These are phyloP conservation scores for Numida meleagris DNA, from an alignment of 2,113 vertebrate genomes.

Conservation along the genomic window DNA sequence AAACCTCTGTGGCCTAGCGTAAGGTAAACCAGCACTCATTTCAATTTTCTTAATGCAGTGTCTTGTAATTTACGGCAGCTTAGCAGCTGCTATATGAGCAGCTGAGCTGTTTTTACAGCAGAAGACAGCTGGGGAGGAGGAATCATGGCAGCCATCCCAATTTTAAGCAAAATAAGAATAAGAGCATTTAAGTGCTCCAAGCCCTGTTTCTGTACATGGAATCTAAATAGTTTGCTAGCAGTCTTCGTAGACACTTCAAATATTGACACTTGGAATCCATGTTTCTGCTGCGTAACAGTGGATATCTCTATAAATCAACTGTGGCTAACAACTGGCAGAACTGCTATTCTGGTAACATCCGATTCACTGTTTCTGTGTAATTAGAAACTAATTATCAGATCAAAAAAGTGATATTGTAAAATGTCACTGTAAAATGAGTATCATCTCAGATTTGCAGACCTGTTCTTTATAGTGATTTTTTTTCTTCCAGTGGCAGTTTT, in stretches of 20 bases:
- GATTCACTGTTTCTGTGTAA: background rate
- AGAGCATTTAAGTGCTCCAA: background rate
- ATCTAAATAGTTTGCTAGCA: background rate
- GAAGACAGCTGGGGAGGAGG: slow-evolving; percentile 11
- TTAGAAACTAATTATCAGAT: background rate
- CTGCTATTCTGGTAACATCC: background rate
- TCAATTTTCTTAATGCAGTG: background rate
- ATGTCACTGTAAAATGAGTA: background rate
- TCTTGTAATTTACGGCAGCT: background rate
- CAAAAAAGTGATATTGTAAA: background rate
- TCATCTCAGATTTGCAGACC: background rate
- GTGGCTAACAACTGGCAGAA: background rate
- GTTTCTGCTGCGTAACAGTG: background rate
- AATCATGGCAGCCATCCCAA: background rate
- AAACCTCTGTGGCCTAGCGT: slow-evolving; percentile 1
- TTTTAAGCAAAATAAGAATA: slow-evolving; percentile 18
- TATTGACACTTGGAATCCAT: background rate
- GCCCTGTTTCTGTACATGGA: background rate
- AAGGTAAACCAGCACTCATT: slow-evolving; percentile 2
- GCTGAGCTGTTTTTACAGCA: slow-evolving; percentile 32
- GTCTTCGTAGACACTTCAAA: background rate
- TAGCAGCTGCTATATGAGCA: slow-evolving; percentile 10
- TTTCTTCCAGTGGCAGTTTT: background rate
- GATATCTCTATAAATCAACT: background rate
- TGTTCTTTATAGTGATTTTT: background rate